A percentile compares a stretch with the other conserved stretches of the same genome.
These are phyloP conservation scores for Calidris pugnax DNA, from an alignment of 2,113 vertebrate species.

Conservation along the genomic window DNA sequence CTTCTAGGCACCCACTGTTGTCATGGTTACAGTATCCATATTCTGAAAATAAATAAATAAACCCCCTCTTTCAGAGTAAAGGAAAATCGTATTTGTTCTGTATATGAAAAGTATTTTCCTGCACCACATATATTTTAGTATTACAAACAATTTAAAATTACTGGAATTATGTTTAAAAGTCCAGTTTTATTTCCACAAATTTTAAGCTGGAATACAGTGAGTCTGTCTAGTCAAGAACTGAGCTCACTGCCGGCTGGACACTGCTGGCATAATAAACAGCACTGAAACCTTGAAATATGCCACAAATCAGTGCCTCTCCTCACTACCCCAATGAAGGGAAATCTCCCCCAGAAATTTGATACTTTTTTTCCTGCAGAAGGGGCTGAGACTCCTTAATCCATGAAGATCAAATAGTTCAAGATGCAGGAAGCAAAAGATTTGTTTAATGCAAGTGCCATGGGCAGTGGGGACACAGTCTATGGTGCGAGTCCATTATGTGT, in stretches of 20 bases:
- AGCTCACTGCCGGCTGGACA: background rate
- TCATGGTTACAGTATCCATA: slow-evolving; percentile 9
- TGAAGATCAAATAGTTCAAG: background rate
- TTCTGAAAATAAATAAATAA: background rate
- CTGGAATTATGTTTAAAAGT: background rate
- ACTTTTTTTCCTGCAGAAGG: background rate
- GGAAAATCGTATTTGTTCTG: background rate
- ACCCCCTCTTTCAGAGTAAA: background rate
- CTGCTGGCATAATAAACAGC: background rate
- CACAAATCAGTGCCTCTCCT: background rate
- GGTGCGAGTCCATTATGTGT: background rate
- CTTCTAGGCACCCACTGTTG: background rate
- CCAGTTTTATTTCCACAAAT: background rate
- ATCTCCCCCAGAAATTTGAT: background rate
- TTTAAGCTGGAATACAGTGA: background rate
- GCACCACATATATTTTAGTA: background rate
- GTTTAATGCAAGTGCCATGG: background rate
- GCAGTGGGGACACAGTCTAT: background rate
- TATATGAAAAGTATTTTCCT: background rate
- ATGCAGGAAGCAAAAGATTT: background rate
- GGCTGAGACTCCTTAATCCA: background rate
- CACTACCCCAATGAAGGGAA: background rate
- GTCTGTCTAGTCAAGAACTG: fast-evolving
- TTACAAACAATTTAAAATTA: background rate
- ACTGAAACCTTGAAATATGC: background rate